Evolutionary conservation across 2,113 vertebrate genomes (phyloP).

Genomic region (Paramormyrops kingsleyae): DNA sequence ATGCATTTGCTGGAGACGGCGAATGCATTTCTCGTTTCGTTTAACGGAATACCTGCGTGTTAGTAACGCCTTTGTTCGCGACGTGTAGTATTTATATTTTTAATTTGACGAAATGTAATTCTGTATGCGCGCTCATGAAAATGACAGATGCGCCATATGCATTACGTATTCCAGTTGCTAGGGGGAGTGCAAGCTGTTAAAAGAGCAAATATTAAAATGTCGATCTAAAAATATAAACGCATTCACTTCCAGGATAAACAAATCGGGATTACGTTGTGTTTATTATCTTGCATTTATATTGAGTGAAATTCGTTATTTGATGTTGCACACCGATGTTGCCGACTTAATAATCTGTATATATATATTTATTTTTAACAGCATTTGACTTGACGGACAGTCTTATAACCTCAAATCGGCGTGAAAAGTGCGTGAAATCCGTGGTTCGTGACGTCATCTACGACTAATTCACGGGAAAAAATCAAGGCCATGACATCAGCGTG

Average conservation of each 20-base stretch:
- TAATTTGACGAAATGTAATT: not conserved
- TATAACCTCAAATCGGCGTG: not conserved
- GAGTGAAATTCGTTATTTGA: not conserved
- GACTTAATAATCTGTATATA: not conserved
- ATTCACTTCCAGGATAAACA: not conserved
- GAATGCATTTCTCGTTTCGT: not conserved
- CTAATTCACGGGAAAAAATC: not conserved
- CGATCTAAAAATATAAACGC: not conserved
- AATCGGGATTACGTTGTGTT: not conserved
- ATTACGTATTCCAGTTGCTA: constrained; percentile 8
- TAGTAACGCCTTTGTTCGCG: not conserved
- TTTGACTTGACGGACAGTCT: not conserved
- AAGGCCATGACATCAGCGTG: not conserved
- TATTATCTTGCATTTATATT: not conserved
- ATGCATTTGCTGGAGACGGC: not conserved
- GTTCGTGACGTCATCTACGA: not conserved
- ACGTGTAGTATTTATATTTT: not conserved
- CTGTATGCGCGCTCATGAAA: not conserved
- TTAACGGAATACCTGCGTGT: not conserved
- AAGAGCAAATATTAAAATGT: not conserved
- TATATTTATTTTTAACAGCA: not conserved
- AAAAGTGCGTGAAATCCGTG: not conserved
- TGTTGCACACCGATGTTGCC: not conserved
- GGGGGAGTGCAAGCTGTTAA: not conserved
- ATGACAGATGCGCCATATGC: constrained; percentile 11